These are phyloP conservation scores for Rotaria macrura DNA, from an alignment of 2,888 invertebrate genomes.

Conservation along the genomic window DNA sequence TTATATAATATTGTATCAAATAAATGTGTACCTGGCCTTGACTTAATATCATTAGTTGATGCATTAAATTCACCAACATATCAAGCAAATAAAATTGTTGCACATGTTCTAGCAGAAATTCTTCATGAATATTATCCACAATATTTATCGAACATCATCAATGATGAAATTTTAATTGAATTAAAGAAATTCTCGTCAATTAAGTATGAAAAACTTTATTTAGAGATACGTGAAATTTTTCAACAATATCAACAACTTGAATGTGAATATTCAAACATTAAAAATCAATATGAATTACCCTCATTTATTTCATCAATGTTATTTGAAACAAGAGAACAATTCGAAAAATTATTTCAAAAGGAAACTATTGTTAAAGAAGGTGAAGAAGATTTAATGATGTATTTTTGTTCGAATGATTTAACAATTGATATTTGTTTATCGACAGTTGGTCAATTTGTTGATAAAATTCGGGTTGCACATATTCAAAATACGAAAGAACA, in stretches of 20 bases:
- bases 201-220: not conserved
- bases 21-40: not conserved
- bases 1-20: not conserved
- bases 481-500: not conserved
- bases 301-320: not conserved
- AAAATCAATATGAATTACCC: not conserved
- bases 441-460: not conserved
- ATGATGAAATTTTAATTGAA: not conserved
- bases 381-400: not conserved
- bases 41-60: not conserved
- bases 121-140: not conserved
- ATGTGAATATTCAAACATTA: not conserved
- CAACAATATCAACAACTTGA: not conserved
- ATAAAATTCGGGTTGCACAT: not conserved
- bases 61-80: not conserved
- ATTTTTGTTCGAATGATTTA: constrained; percentile 10
- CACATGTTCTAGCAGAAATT: not conserved
- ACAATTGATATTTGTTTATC: not conserved
- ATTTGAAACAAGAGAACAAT: not conserved
- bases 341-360: not conserved
- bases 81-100: not conserved
- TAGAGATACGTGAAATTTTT: not conserved
- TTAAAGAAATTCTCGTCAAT: not conserved
- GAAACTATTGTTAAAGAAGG: not conserved
- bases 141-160: not conserved